Evolutionary conservation across 1,140 invertebrate species (phyloP), one percentile per base, ranked within the genome.

Genomic region (Ostrea edulis): DNA sequence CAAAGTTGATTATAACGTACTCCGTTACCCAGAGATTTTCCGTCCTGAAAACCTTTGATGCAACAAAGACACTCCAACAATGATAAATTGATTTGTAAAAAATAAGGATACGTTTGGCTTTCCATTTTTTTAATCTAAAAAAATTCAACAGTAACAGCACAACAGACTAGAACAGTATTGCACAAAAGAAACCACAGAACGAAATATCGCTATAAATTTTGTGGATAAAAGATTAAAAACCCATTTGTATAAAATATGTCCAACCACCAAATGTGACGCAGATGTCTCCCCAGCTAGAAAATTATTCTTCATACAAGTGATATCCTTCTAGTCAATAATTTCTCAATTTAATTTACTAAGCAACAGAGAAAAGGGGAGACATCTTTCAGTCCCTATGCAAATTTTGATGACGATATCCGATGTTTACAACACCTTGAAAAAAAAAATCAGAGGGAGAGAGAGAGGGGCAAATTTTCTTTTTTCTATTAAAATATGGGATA

Each of bases 131-230:
- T 77, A 29, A 14, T 77, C 35, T 77, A 22, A 77, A 77, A 29
- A 68, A 77, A 77, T 29, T 77, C 51, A 83, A 52, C 82, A 77
- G 25, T 55, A 84, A 84, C 51, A 84, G 22, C 82, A 84, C 54
- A 54, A 22, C 22, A 84, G 54, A 84, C 51, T 84, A 25, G 54
- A 53, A 84, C n/a, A 84, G 51, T 25, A 84, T 54, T 55, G 82
- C 54, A 54, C 51, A 84, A 82, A 44, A 44, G 8, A 82, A 54
- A n/a, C n/a, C 82, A 55, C n/a, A 22, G 20, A 51, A 22, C 52
- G 53, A 22, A 51, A 83, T 12, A 35, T 52, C 25, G 17, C 44
- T 83, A 25, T 83, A 35, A 35, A 81, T 20, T 81, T 51, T 53
- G 44, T 20, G 17, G 22, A 53, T 0, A 83, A 8, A 62, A 62